These are phyloP conservation scores for Andrena marginata DNA, from an alignment of 2,888 invertebrate species.

Conservation along the genomic window DNA sequence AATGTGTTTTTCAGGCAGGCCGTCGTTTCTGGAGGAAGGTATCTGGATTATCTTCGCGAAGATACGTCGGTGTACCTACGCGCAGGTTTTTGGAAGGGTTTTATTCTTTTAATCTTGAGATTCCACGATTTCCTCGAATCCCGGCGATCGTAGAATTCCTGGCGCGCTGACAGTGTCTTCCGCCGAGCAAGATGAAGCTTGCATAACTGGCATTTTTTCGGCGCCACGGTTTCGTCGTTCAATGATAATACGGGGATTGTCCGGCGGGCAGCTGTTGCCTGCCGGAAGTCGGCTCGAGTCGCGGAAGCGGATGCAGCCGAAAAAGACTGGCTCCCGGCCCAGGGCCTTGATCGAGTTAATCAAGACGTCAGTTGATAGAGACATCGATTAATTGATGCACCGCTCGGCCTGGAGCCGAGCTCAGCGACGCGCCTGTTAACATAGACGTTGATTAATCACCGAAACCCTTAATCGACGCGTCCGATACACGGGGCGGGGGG, in stretches of 20 bases:
- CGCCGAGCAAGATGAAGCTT: background rate
- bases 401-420: constrained; percentile 27
- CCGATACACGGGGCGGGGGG: constrained; percentile 42
- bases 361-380: constrained; percentile 63
- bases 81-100: background rate
- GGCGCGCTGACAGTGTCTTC: constrained; percentile 1
- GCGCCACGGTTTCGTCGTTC: background rate
- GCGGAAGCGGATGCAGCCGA: background rate
- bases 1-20: no score
- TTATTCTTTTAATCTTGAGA: background rate
- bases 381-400: constrained; percentile 62
- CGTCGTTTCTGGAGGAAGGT: no score
- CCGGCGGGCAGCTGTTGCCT: background rate
- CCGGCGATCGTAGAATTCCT: background rate
- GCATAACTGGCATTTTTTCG: background rate
- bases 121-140: constrained; percentile 1
- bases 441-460: constrained; percentile 58
- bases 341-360: constrained; percentile 52
- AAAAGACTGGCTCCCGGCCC: constrained; percentile 22
- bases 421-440: constrained; percentile 54
- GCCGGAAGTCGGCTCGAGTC: background rate
- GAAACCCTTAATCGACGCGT: constrained; percentile 58
- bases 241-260: background rate
- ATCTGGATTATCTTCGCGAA: no score
- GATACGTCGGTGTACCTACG: no score